phyloP scores from a whole-genome alignment of 2,113 vertebrate species.

The Octodon degus region DNA sequence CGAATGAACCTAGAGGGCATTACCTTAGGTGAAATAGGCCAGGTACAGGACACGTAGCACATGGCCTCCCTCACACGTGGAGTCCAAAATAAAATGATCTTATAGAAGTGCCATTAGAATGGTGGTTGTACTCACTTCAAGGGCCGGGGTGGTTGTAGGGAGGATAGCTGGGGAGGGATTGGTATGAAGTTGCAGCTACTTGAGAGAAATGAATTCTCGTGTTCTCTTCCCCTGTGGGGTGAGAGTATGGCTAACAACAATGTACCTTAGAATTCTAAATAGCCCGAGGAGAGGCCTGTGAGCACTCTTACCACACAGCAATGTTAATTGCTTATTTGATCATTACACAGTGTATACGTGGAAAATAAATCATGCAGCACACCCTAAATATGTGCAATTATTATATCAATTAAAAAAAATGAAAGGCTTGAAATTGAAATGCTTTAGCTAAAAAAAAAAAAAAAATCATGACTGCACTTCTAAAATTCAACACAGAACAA shows the following conservation, averaged over 20 bases:
- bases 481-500: slow-evolving; percentile 66
- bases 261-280: background rate
- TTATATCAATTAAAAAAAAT: background rate
- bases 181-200: background rate
- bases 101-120: background rate
- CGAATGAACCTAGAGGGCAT: background rate
- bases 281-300: background rate
- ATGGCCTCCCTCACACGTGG: background rate
- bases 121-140: background rate
- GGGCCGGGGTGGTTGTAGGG: background rate
- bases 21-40: background rate
- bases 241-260: background rate
- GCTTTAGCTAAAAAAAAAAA: background rate
- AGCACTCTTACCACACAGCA: background rate
- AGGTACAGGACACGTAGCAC: background rate
- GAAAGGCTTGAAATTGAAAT: slow-evolving; percentile 34
- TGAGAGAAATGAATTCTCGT: background rate
- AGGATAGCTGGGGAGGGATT: background rate
- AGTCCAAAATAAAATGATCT: background rate
- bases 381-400: background rate
- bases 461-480: background rate
- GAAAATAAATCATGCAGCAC: background rate
- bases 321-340: background rate
- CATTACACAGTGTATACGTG: background rate
- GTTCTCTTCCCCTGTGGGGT: background rate